These are phyloP conservation scores for Galerucella pusilla DNA, from an alignment of 2,888 invertebrate species.

Conservation along the genomic window DNA sequence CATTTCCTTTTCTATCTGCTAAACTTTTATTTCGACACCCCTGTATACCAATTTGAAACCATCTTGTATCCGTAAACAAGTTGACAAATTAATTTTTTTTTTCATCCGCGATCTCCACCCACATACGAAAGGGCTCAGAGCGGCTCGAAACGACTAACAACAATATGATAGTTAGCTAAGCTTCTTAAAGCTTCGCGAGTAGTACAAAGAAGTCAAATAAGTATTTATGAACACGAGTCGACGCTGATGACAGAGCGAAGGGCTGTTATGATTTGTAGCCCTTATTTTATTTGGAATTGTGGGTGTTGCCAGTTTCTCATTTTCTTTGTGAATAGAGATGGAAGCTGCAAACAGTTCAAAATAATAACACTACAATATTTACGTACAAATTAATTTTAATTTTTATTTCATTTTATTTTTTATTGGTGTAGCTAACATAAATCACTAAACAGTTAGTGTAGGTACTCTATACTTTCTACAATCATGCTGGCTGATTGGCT, in stretches of 20 bases:
- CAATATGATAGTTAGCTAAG: constrained; percentile 42
- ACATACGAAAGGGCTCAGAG: constrained; percentile 36
- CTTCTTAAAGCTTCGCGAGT: constrained; percentile 40
- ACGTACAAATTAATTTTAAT: too few relatives aligned
- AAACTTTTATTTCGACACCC: too few relatives aligned
- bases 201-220: constrained; percentile 46
- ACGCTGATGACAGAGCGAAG: constrained; percentile 54
- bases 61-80: constrained; percentile 3
- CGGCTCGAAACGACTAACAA: constrained; percentile 37
- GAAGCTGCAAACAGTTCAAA: neutral
- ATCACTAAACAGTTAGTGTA: too few relatives aligned
- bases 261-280: constrained; percentile 62
- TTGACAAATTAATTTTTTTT: constrained; percentile 42
- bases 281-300: constrained; percentile 58
- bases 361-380: too few relatives aligned
- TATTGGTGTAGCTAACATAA: too few relatives aligned
- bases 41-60: too few relatives aligned
- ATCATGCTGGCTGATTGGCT: too few relatives aligned
- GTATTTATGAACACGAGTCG: constrained; percentile 50
- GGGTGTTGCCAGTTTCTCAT: constrained; percentile 59
- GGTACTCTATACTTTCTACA: too few relatives aligned
- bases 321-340: constrained; percentile 43
- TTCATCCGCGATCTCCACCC: constrained; percentile 31
- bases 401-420: too few relatives aligned
- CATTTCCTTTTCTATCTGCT: too few relatives aligned